Evolutionary conservation across 2,888 invertebrate genomes (phyloP), one percentile per base, ranked within the genome.

Genomic region (Epistrophe eligans): DNA sequence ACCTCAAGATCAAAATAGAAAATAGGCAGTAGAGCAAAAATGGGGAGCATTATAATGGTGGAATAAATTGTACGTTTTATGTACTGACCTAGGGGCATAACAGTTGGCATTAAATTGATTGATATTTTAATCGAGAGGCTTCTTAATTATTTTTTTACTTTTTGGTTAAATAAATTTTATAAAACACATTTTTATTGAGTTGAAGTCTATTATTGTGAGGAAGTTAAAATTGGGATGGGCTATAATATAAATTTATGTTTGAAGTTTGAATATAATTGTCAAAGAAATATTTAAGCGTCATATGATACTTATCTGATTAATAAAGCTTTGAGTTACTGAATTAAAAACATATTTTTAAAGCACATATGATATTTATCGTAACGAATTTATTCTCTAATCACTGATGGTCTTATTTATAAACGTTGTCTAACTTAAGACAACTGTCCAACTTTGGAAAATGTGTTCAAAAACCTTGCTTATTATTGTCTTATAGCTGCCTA

Each of bases 1-100:
- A 67, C 48, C 74, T 62, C 67, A 62, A 70, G 73, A 57, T 70
- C 74, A 79, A 74, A 35, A 71, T 58, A 66, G 35, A 58, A 48
- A 66, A 13, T 13, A 66, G 13, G 45, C 2, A 2, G 24, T 24
- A 24, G 24, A 24, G 24, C 11, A 15, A 38, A 40, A 52, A 24
- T 64, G 38, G 45, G 11, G 45, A 40, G 50, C 17, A 24, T 57
- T 2, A 28, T 57, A 28, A 28, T 48, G 57, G 13, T 24, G 24
- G 17, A 60, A 38, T 55, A 40, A 17, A n/a, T 72, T 72, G n/a
- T 28, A 64, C 13, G 1, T 45, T 45, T 19, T 17, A 71, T 45
- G 67, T 10, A 60, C 66, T 55, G 77, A 73, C 45, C 32, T 60
- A 55, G 72, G 72, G 67, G 67, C 35, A 35, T 35, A 11, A 15